These are phyloP conservation scores for Etheostoma cragini DNA, from an alignment of 2,113 vertebrate species.

Conservation along the genomic window DNA sequence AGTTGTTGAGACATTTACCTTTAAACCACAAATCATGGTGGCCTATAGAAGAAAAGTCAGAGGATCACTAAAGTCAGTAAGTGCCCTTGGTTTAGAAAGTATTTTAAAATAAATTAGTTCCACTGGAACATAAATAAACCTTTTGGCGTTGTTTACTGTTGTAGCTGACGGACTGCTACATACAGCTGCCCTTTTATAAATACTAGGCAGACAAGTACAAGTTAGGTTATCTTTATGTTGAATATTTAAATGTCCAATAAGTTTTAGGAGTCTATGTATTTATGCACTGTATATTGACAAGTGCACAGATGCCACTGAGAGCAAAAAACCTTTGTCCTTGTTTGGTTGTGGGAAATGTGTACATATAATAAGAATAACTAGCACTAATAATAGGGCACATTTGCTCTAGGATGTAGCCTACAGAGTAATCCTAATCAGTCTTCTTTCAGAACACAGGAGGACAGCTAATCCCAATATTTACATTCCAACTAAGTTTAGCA, in stretches of 20 bases:
- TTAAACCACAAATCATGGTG: not conserved
- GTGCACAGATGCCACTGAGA: not conserved
- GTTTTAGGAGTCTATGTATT: constrained; percentile 3
- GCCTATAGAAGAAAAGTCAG: not conserved
- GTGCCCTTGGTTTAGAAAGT: not conserved
- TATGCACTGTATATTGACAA: constrained; percentile 6
- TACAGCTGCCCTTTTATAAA: constrained; percentile 17
- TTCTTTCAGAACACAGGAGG: not conserved
- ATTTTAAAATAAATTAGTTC: not conserved
- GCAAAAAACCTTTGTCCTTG: not conserved
- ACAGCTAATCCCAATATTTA: not conserved
- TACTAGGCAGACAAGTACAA: not conserved
- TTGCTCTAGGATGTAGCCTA: not conserved
- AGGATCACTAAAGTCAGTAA: not conserved
- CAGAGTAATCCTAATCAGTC: not conserved
- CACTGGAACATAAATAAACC: constrained; percentile 29
- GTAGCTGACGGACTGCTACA: constrained; percentile 20
- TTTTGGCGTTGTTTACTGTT: constrained; percentile 23
- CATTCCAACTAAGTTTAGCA: not conserved
- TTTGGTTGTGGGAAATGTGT: not conserved
- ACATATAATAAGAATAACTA: not conserved
- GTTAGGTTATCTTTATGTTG: constrained; percentile 5
- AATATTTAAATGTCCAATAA: constrained; percentile 7
- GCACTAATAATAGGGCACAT: not conserved
- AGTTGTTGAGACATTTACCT: not conserved